phyloP scores from a whole-genome alignment of 2,888 invertebrate genomes.

The Hyalella azteca region DNA sequence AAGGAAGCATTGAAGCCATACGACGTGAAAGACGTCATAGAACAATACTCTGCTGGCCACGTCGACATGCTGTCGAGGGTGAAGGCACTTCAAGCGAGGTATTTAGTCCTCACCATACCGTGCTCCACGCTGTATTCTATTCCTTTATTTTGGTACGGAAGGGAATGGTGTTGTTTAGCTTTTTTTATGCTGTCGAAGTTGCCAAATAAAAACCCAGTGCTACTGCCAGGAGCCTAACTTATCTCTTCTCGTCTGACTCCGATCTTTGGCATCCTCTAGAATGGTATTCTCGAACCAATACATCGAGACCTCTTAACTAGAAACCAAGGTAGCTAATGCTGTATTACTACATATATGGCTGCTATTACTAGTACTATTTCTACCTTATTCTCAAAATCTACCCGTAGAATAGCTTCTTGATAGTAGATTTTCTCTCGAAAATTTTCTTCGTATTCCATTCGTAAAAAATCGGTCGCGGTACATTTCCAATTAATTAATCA shows the following conservation, averaged over 20 bases:
- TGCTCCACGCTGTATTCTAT: neutral
- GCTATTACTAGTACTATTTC: no score
- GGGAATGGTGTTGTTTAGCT: neutral
- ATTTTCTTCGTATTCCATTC: no score
- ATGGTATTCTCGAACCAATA: neutral
- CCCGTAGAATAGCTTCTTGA: no score
- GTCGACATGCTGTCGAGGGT: conserved; percentile 67
- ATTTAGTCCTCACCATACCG: conserved; percentile 51
- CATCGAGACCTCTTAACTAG: neutral
- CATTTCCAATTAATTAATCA: no score
- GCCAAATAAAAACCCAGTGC: neutral
- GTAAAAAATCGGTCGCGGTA: no score
- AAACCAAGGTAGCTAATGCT: neutral
- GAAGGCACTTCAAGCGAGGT: conserved; percentile 60
- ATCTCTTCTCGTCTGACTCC: neutral
- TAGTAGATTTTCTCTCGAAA: no score
- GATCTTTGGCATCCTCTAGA: neutral
- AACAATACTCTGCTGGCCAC: conserved; percentile 68
- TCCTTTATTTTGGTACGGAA: neutral
- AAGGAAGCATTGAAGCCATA: conserved; percentile 93
- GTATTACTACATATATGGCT: no score
- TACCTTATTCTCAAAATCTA: no score
- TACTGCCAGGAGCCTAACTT: neutral
- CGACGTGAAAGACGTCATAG: conserved; percentile 95
- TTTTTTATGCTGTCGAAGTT: neutral